Conservation (phyloP, 2,113 vertebrate species). For the Suncus etruscus region DNA sequence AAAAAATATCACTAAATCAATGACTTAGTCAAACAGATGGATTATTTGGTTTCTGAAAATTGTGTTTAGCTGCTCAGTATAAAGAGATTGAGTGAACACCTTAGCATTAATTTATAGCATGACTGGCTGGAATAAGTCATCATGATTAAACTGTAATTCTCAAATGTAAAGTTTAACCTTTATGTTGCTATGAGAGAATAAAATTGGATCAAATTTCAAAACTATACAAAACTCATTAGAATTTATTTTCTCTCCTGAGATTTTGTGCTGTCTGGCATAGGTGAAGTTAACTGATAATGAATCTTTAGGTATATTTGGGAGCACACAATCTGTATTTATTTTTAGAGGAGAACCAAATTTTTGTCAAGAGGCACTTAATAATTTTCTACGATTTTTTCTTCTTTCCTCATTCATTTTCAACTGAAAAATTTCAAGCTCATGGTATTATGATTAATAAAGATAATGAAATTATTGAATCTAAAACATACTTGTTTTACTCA, state of each 20-base stretch:
- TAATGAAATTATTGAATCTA: slow-evolving; percentile 39
- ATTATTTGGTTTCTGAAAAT: slow-evolving; percentile 33
- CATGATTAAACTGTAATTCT: neutral
- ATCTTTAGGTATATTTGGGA: neutral
- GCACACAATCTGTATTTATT: neutral
- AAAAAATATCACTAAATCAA: neutral
- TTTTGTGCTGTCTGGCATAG: slow-evolving; percentile 44
- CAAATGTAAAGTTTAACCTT: slow-evolving; percentile 64
- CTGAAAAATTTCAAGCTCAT: slow-evolving; percentile 46
- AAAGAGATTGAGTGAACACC: neutral
- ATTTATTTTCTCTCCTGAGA: slow-evolving; percentile 44
- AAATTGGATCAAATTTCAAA: slow-evolving; percentile 61
- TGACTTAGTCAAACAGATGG: too few species aligned
- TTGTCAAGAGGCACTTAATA: slow-evolving; percentile 28
- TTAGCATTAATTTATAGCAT: too few species aligned
- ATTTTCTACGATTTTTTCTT: neutral
- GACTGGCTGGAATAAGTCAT: neutral
- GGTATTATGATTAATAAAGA: slow-evolving; percentile 18
- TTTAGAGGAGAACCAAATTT: slow-evolving; percentile 45
- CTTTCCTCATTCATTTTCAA: slow-evolving; percentile 35
- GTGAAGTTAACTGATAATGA: neutral
- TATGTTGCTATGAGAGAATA: neutral
- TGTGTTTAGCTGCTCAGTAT: slow-evolving; percentile 8
- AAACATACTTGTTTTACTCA: slow-evolving; percentile 34
- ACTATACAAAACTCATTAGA: slow-evolving; percentile 38